A percentile compares a stretch with the other conserved stretches of the same genome.
These are phyloP conservation scores for Micromussa lordhowensis DNA, from an alignment of 92 coral and sea anemone genomes.

Conservation along the genomic window DNA sequence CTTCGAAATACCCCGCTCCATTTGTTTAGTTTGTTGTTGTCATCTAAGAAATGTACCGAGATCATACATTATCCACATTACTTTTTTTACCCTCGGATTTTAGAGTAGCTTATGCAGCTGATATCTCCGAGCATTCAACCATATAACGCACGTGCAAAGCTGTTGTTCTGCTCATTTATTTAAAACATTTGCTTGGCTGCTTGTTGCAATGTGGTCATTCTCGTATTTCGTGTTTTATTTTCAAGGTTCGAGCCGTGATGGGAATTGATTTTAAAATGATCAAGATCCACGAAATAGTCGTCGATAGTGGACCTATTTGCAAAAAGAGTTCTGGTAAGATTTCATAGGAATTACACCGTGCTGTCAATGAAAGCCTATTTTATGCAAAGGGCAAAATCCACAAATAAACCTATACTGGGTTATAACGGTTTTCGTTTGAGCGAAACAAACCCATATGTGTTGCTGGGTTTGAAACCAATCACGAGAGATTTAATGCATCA, in stretches of 20 bases:
- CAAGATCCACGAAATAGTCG: slow-evolving; percentile 78
- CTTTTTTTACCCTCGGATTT: too few relatives aligned
- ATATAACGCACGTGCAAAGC: neutral
- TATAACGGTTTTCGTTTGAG: neutral
- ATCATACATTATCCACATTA: too few relatives aligned
- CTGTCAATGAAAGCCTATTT: neutral
- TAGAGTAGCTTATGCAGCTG: too few relatives aligned
- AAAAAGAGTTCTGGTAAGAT: slow-evolving; percentile 65
- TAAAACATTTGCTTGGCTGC: too few relatives aligned
- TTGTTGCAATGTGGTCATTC: neutral
- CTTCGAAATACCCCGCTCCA: too few relatives aligned
- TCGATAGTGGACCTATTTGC: slow-evolving; percentile 80
- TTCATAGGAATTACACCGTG: too few relatives aligned
- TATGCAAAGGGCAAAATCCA: neutral
- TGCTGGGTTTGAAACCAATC: too few relatives aligned
- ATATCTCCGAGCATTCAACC: too few relatives aligned
- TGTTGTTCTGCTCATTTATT: neutral
- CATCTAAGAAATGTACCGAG: too few relatives aligned
- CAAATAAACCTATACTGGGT: too few relatives aligned
- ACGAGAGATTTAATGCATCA: too few relatives aligned
- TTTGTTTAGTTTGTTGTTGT: too few relatives aligned
- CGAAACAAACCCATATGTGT: neutral
- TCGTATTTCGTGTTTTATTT: neutral
- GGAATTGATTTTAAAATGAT: slow-evolving; percentile 93
- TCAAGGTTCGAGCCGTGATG: slow-evolving; percentile 90